Percentiles rank a stretch among this genome's conserved stretches.
These are phyloP conservation scores for Diplosoma virens DNA, from an alignment of 23 tunicate species.

Conservation along the genomic window DNA sequence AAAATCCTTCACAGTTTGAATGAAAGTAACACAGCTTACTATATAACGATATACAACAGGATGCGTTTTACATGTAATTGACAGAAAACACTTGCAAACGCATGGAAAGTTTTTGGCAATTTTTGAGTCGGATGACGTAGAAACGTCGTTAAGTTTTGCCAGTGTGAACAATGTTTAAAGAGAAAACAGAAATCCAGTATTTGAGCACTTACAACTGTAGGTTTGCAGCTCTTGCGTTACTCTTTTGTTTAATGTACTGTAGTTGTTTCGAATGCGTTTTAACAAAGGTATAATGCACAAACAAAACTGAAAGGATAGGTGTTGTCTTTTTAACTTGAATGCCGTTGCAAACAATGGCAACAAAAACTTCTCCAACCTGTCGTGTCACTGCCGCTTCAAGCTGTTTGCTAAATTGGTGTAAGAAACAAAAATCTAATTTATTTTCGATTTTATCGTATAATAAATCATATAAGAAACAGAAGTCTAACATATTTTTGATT, in stretches of 20 bases:
- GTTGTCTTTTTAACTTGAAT: neutral
- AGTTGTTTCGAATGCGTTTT: neutral
- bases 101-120: neutral
- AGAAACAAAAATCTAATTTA: neutral
- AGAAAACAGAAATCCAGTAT: neutral
- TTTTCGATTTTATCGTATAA: too few species aligned
- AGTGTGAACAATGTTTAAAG: neutral
- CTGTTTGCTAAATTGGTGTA: neutral
- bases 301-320: neutral
- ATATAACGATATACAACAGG: neutral
- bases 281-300: neutral
- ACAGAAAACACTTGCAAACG: neutral
- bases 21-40: neutral
- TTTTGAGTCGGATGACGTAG: neutral
- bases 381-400: neutral
- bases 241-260: neutral
- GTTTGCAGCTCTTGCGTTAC: neutral
- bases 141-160: neutral
- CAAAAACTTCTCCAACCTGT: neutral
- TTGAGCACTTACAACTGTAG: neutral
- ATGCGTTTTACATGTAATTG: neutral
- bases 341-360: neutral
- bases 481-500: too few species aligned
- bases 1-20: neutral
- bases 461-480: too few species aligned